Evolutionary conservation across 2,888 invertebrate species (phyloP), one percentile per base, ranked within the genome.

Genomic region (Drosophila sordidapex): DNA sequence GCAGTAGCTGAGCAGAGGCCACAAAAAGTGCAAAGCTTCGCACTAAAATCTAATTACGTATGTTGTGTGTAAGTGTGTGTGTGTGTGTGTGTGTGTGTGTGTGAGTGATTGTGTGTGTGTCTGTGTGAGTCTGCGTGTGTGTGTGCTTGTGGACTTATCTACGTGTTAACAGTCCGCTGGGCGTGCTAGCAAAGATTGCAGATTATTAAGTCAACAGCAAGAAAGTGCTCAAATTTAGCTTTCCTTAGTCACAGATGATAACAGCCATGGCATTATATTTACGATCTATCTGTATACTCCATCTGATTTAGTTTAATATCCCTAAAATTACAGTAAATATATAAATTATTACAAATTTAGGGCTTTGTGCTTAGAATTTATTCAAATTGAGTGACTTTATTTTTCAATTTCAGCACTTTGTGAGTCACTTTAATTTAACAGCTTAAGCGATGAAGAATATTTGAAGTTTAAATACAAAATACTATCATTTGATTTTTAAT

Each of bases 21-120:
- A 52, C 60, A 59, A 70, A 79, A 89, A 83, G 33, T 70, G 90
- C 83, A 62, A 18, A 66, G 67, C 72, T 82, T 71, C 68, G 70
- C 86, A 74, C 77, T 77, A 77, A 84, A 84, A 84, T 82, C 80
- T 87, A 89, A 84, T 84, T 84, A 84, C 68, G 43, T 54, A 40
- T 46, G n/a, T 10, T 18, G 29, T 29, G 18, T 31, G 18, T 11
- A 25, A 6, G n/a, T 10, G 3, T 18, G 29, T 11, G 18, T n/a
- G 11, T 25, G 25, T 25, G 18, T n/a, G 11, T 25, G 25, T 25
- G 25, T n/a, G 29, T 25, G 21, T 21, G 15, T 2, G 27, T 27
- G 27, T 18, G 25, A 1, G 25, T 11, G 35, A 3, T 3, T 15
- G 25, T 1, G 25, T 18, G 25, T 10, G 25, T 36, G 36, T 35